A percentile compares a stretch with the other conserved stretches of the same genome.
These are phyloP conservation scores for Nebria salina DNA, from an alignment of 2,888 invertebrate genomes.

Conservation along the genomic window DNA sequence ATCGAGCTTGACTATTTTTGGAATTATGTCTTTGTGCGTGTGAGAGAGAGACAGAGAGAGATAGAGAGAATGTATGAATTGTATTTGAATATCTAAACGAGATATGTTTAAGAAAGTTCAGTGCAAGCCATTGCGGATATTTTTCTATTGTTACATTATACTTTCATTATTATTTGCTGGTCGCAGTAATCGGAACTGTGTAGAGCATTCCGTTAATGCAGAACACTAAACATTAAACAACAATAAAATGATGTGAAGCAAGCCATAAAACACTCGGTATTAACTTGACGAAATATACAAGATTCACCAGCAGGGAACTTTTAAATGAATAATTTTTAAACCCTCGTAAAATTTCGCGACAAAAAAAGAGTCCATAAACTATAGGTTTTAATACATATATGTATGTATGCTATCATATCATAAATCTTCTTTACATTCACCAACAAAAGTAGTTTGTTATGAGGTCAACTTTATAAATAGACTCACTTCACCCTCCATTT, in stretches of 20 bases:
- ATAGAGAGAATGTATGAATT: too few relatives aligned
- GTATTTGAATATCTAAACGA: too few relatives aligned
- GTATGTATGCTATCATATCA: background rate
- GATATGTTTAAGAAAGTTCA: too few relatives aligned
- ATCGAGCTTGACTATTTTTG: too few relatives aligned
- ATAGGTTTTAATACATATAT: slow-evolving; percentile 8
- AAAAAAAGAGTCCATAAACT: slow-evolving; percentile 5
- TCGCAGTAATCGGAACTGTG: too few relatives aligned
- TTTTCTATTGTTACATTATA: too few relatives aligned
- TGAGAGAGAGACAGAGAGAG: too few relatives aligned
- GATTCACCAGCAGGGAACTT: background rate
- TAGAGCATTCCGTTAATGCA: background rate
- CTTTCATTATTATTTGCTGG: too few relatives aligned
- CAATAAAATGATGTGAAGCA: background rate
- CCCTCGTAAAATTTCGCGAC: slow-evolving; percentile 16
- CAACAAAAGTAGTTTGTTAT: background rate
- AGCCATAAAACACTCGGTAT: background rate
- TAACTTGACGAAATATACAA: background rate
- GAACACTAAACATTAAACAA: background rate
- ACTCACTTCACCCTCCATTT: background rate
- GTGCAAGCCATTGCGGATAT: too few relatives aligned
- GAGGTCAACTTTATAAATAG: slow-evolving; percentile 14
- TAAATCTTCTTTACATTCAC: slow-evolving; percentile 14
- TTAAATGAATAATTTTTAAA: slow-evolving; percentile 14
- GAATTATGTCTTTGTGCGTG: too few relatives aligned